phyloP scores from a whole-genome alignment of 2,888 invertebrate genomes.

The Gastracanthus pulcherrimus region DNA sequence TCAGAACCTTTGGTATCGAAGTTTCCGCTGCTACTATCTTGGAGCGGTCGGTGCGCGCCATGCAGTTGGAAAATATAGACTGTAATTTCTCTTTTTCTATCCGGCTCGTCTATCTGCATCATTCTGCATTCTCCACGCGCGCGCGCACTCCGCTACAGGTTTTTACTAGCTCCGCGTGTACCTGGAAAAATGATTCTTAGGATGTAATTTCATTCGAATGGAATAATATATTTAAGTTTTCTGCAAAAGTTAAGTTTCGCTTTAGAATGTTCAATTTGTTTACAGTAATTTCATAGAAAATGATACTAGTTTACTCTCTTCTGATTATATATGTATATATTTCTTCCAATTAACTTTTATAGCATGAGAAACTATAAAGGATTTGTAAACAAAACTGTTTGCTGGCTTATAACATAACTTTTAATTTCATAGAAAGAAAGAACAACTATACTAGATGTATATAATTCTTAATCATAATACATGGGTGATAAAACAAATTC shows the following conservation, averaged over 20 bases:
- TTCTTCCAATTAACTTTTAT: no score
- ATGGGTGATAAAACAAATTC: background rate
- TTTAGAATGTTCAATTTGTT: no score
- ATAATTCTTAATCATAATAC: no score
- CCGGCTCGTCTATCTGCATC: slow-evolving; percentile 4
- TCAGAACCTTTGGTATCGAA: no score
- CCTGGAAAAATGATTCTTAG: background rate
- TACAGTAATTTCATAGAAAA: no score
- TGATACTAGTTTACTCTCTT: no score
- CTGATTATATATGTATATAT: no score
- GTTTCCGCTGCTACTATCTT: slow-evolving; percentile 28
- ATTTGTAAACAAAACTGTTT: no score
- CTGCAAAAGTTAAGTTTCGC: background rate
- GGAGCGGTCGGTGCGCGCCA: background rate
- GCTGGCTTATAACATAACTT: no score
- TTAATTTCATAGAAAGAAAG: no score
- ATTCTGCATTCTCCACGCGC: background rate
- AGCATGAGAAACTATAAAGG: no score
- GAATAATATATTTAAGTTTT: background rate
- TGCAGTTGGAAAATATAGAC: slow-evolving; percentile 26
- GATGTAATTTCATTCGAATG: background rate
- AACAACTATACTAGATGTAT: no score
- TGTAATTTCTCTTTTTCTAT: slow-evolving; percentile 32
- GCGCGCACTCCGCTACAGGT: background rate
- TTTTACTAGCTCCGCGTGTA: background rate